Evolutionary conservation across 2,113 vertebrate species (phyloP).

Genomic region (Leiothrix lutea): DNA sequence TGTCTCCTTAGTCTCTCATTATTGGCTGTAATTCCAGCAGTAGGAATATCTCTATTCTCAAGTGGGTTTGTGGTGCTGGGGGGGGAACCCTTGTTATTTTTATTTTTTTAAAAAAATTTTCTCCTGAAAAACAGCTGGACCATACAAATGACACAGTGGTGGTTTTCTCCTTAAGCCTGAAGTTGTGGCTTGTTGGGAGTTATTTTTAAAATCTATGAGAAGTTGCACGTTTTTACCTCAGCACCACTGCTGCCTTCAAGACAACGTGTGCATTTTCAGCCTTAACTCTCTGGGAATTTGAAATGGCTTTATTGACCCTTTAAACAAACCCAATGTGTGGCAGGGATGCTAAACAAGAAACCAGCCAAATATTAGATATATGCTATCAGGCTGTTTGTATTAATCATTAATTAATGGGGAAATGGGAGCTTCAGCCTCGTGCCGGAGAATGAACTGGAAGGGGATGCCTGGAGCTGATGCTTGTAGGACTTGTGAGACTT

Average conservation of each 20-base stretch:
- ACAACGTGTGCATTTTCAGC: not conserved
- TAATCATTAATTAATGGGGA: not conserved
- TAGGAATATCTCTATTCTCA: conserved; percentile 11
- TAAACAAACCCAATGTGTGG: not conserved
- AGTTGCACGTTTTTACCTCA: not conserved
- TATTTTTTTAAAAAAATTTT: not conserved
- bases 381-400: not conserved
- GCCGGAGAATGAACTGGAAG: not conserved
- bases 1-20: not conserved
- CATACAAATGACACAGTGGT: not conserved
- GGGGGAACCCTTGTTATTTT: not conserved
- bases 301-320: not conserved
- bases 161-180: not conserved
- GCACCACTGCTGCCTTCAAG: not conserved
- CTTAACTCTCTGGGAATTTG: not conserved
- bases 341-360: not conserved
- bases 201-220: not conserved
- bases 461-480: not conserved
- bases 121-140: conserved; percentile 2
- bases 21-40: not conserved
- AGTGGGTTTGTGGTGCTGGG: not conserved
- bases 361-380: not conserved
- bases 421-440: not conserved
- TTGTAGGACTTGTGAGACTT: not conserved
- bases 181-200: not conserved